Conservation (phyloP, 2,113 vertebrate species). For the Leuciscus idus region DNA sequence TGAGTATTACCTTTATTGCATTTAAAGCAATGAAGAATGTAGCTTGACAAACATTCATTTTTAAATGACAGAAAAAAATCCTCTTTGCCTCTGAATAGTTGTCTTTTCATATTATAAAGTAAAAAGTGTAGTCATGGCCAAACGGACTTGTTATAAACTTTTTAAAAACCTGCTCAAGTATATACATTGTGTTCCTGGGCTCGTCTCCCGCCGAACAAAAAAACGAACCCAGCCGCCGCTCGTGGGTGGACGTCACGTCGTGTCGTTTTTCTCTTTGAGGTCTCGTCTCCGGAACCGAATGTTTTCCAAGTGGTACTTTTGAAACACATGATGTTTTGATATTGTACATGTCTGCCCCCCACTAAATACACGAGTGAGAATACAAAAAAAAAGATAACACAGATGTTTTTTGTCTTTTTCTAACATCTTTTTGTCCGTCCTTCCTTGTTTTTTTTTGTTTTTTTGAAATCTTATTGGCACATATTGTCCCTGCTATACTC, state of each 20-base stretch:
- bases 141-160: conserved; percentile 99
- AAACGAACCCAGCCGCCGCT: conserved; percentile 95
- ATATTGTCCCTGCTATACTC: conserved; percentile 87
- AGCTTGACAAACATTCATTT: conserved; percentile 99
- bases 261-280: conserved; percentile 88
- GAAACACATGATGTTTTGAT: conserved; percentile 98
- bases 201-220: conserved; percentile 90
- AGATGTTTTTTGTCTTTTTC: conserved; percentile 79
- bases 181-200: conserved; percentile 99
- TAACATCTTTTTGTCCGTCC: conserved; percentile 59
- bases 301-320: conserved; percentile 91
- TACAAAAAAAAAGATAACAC: conserved; percentile 88
- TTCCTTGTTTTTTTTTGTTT: not conserved
- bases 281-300: conserved; percentile 88
- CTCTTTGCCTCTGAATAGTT: conserved; percentile 74
- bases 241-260: conserved; percentile 91
- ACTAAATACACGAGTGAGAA: conserved; percentile 92
- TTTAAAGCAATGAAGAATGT: conserved; percentile 99
- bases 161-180: conserved; percentile 99
- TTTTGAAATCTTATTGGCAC: conserved; percentile 80
- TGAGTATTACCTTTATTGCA: conserved; percentile 99
- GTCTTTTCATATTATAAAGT: conserved; percentile 99
- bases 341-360: conserved; percentile 96
- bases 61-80: conserved; percentile 98
- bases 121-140: conserved; percentile 99